Base-by-base conservation (phyloP, 2,888 invertebrate species). In the Amorpha juglandis region DNA sequence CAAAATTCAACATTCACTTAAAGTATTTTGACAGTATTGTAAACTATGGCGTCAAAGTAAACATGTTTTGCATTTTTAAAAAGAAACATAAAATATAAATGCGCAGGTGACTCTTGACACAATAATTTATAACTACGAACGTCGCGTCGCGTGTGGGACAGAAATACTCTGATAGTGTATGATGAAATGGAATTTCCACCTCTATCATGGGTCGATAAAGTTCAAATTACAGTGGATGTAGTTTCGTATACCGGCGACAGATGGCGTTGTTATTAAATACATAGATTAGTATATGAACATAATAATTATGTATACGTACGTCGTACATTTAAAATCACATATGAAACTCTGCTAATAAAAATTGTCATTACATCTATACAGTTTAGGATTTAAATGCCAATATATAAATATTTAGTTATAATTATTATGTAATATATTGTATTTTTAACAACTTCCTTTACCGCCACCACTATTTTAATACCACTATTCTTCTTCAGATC, bases 51-150 rank as follows among this genome's bases (percentile, higher is more conserved):
- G 79, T 82, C 81, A 78, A 76, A 78, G 74, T 70, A 74, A 80
- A 79, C 73, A 75, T 75, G 78, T 79, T 83, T 78, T 72, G 70
- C 78, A 78, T 84, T 82, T 83, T 79, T 81, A 78, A 80, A 76
- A 78, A 68, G 66, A 69, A 63, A 63, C 70, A 69, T 74, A 84
- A 87, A 82, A 86, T 82, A 74, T 82, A 80, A 83, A 80, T 83
- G 81, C 79, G 82, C 89, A 89, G 90, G 89, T 89, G 88, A 84
- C 79, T 79, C 77, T 68, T 80, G 82, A 81, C 83, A 81, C 71
- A 65, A 70, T 80, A 80, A 87, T 89, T 87, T 86, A 86, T 83
- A 80, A 76, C 80, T 78, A 68, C 66, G 68, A 76, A 70, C 73
- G 47, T 47, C 53, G 53, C 73, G 47, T 47, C 53, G 53, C 53